These are phyloP conservation scores for Trichopoda pennipes DNA, from an alignment of 2,888 invertebrate genomes.

Conservation along the genomic window DNA sequence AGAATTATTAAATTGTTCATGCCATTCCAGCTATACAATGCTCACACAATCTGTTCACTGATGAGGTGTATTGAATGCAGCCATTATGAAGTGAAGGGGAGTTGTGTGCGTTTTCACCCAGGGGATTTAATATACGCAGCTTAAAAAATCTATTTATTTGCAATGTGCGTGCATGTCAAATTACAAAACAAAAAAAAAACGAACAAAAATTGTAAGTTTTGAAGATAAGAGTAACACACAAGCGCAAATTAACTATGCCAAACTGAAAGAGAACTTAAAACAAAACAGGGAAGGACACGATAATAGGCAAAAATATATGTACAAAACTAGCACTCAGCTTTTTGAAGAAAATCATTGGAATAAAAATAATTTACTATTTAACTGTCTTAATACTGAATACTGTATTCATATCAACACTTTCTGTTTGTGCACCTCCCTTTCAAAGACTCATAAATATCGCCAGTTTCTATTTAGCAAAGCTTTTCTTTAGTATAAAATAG, in stretches of 20 bases:
- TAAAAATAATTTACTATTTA: no score
- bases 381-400: no score
- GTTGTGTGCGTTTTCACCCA: constrained; percentile 23
- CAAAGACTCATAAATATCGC: no score
- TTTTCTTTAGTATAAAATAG: no score
- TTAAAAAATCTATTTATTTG: constrained; percentile 25
- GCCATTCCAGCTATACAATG: constrained; percentile 44
- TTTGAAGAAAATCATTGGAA: no score
- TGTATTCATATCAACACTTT: no score
- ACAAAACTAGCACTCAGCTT: neutral
- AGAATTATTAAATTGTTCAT: constrained; percentile 65
- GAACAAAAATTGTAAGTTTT: constrained; percentile 7
- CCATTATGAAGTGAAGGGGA: constrained; percentile 14
- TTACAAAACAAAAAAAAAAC: constrained; percentile 13
- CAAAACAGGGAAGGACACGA: neutral
- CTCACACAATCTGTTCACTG: neutral
- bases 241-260: constrained; percentile 19
- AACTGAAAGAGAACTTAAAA: neutral
- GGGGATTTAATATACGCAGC: constrained; percentile 16
- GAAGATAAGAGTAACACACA: constrained; percentile 29
- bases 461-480: no score
- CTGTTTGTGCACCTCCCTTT: no score
- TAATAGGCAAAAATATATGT: neutral
- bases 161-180: constrained; percentile 48
- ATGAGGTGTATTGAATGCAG: neutral